Conservation (phyloP, 2,797 vertebrate genomes). For the Ataeniobius toweri region DNA sequence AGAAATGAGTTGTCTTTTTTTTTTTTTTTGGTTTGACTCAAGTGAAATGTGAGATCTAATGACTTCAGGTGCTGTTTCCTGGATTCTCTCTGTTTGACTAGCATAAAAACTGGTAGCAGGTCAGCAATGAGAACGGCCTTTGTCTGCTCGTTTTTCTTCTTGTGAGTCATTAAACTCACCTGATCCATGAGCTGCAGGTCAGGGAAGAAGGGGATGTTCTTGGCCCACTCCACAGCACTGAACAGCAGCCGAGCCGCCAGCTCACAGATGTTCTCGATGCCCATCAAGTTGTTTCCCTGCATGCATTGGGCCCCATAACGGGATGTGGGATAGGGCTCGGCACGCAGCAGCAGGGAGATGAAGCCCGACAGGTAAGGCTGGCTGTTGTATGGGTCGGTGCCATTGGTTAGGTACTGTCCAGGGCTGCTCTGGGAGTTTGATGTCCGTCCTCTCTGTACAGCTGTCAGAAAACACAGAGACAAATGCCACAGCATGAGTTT, state of each 20-base stretch:
- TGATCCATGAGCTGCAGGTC: slow-evolving; percentile 90
- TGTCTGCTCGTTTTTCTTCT: neutral
- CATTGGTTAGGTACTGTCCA: slow-evolving; percentile 83
- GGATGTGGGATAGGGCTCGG: slow-evolving; percentile 88
- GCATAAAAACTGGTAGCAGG: neutral
- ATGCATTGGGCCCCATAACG: slow-evolving; percentile 88
- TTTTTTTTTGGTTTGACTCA: slow-evolving; percentile 1
- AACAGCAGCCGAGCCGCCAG: slow-evolving; percentile 88
- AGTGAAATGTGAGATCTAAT: neutral
- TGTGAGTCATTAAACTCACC: slow-evolving; percentile 54
- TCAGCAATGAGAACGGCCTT: neutral
- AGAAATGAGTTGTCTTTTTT: neutral
- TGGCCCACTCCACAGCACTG: slow-evolving; percentile 89
- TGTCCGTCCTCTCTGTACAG: slow-evolving; percentile 87
- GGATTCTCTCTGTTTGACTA: neutral
- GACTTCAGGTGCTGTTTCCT: neutral
- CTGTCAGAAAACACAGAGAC: slow-evolving; percentile 62
- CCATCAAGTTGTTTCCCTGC: slow-evolving; percentile 89
- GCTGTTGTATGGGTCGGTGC: slow-evolving; percentile 83
- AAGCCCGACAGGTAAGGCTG: slow-evolving; percentile 88
- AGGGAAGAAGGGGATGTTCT: slow-evolving; percentile 90
- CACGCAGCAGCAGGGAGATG: slow-evolving; percentile 86
- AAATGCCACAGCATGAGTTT: neutral
- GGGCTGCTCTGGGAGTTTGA: slow-evolving; percentile 85
- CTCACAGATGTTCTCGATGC: slow-evolving; percentile 90